A percentile compares a stretch with the other conserved stretches of the same genome.
These are phyloP conservation scores for Sebastes cheni DNA, from an alignment of 2,797 vertebrate species.

Conservation along the genomic window DNA sequence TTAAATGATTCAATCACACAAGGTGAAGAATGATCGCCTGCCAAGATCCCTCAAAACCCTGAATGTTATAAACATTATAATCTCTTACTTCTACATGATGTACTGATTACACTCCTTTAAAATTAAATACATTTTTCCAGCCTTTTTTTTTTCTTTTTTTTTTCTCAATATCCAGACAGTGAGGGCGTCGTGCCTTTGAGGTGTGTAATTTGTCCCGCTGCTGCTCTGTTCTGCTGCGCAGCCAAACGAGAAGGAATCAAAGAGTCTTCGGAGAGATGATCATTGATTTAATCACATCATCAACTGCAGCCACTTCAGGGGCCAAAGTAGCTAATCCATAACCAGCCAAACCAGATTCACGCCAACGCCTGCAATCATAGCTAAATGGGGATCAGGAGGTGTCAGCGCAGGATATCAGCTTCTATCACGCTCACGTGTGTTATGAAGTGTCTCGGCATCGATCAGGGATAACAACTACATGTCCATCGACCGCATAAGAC, in stretches of 20 bases:
- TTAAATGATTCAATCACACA: neutral
- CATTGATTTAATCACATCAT: slow-evolving; percentile 93
- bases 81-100: neutral
- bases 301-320: slow-evolving; percentile 90
- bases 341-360: slow-evolving; percentile 83
- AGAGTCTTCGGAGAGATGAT: slow-evolving; percentile 84
- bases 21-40: neutral
- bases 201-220: slow-evolving; percentile 11
- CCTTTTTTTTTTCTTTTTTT: neutral
- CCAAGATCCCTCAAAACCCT: neutral
- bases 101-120: neutral
- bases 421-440: slow-evolving; percentile 87
- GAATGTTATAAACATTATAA: neutral
- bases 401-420: slow-evolving; percentile 83
- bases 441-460: slow-evolving; percentile 89
- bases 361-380: slow-evolving; percentile 78
- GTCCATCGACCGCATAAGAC: slow-evolving; percentile 82
- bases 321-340: slow-evolving; percentile 90
- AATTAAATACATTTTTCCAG: neutral
- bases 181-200: neutral
- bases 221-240: slow-evolving; percentile 57
- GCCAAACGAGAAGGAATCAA: slow-evolving; percentile 79
- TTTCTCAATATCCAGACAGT: neutral
- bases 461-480: slow-evolving; percentile 86
- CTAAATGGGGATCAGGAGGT: slow-evolving; percentile 80